Percentiles rank a stretch among this genome's conserved stretches.
Evolutionary conservation across 2,888 invertebrate species (phyloP).

Genomic region (Polietes domitor): DNA sequence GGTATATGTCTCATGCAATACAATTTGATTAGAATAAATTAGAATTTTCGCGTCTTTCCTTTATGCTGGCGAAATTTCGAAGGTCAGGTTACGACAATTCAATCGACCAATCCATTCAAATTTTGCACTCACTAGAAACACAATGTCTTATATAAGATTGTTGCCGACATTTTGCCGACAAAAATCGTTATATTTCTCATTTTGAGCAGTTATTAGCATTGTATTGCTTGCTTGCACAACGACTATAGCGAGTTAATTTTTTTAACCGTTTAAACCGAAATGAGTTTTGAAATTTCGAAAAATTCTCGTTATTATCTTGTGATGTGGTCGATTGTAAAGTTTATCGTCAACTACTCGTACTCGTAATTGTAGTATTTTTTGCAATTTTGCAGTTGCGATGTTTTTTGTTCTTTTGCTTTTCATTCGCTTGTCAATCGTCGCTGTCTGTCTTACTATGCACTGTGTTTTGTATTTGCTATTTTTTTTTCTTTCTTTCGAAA

Average conservation of each 20-base stretch:
- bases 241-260: no score
- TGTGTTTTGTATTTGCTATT: neutral
- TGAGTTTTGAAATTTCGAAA: neutral
- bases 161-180: slow-evolving; percentile 48
- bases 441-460: neutral
- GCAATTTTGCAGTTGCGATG: slow-evolving; percentile 42
- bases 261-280: neutral
- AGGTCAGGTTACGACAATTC: neutral
- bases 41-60: neutral
- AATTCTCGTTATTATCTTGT: slow-evolving; percentile 1
- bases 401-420: slow-evolving; percentile 25
- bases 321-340: slow-evolving; percentile 55
- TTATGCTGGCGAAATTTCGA: neutral
- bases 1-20: slow-evolving; percentile 1
- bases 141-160: slow-evolving; percentile 59
- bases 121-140: neutral
- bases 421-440: neutral
- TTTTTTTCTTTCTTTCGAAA: no score
- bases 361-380: slow-evolving; percentile 55
- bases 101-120: neutral
- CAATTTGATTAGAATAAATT: no score
- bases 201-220: slow-evolving; percentile 1
- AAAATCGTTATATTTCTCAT: neutral
- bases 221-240: no score
- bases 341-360: slow-evolving; percentile 69